Evolutionary conservation across 37 sponge, comb jelly and placozoan genomes (phyloP), one percentile per base, ranked within the genome.

Genomic region (Mnemiopsis leidyi): DNA sequence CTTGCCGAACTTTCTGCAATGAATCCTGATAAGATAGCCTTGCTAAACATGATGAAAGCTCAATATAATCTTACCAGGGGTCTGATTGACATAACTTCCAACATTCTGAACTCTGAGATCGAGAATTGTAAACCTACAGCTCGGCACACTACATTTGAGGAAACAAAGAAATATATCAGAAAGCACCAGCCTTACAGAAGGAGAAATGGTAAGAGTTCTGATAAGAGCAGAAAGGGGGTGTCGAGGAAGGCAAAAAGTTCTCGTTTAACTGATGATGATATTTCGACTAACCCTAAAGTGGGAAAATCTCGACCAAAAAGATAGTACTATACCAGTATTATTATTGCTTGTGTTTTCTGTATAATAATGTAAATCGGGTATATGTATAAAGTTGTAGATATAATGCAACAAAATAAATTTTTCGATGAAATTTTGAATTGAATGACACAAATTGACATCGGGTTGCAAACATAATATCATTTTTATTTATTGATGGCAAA

Each of bases 11-110:
- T 85, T 0, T 85, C 90, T 40, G 90, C 90, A 1, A 85, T 85
- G 90, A 85, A 38, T 3, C 90, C 90, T 29, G 90, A 85, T 40
- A 85, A 40, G 48, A 40, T 85, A 32, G 90, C 90, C 23, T 61
- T 85, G 0, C 61, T 85, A 2, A 85, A 85, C 90, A 85, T 85
- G 40, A 85, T 85, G 90, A 85, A 85, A 28, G 40, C 90, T 9
- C 90, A 85, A 61, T 85, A 40, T 40, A 40, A 85, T 28, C 61
- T 85, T 1, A 85, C 90, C 24, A 85, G 35, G 39, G 90, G 90
- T 23, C 48, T 85, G 16, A 38, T 85, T 29, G 90, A 85, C n/a
- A 85, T 85, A 13, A 85, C 90, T 13, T 40, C 40, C 7, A 40
- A 40, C 28, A 40, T 85, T 39, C 90, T 85, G 90, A 85, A 40